Evolutionary conservation across 2,888 invertebrate species (phyloP).

Genomic region (Eupelmus urozonus): DNA sequence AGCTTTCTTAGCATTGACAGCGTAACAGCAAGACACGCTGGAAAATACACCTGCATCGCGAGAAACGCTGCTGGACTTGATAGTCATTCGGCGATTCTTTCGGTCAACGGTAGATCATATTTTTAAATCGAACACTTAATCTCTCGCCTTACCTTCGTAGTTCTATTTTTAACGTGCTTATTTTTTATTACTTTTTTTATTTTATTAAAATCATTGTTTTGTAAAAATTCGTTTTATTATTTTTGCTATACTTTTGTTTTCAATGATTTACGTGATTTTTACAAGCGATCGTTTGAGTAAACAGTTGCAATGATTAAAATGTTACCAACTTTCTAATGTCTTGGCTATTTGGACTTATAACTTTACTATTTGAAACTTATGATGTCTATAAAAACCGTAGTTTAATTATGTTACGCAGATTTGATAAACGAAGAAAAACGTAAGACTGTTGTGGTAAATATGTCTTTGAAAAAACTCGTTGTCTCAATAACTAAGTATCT

Average conservation of each 20-base stretch:
- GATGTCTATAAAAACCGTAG: conserved; percentile 2
- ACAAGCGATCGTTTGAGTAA: not conserved
- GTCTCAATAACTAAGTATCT: not conserved
- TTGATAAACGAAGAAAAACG: not conserved
- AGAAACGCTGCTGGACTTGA: conserved; percentile 83
- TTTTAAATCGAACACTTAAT: conserved; percentile 73
- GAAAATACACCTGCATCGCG: conserved; percentile 85
- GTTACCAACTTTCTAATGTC: not conserved
- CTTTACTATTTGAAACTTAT: not conserved
- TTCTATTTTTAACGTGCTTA: not conserved
- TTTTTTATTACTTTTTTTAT: conserved; percentile 6
- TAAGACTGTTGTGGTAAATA: conserved; percentile 17
- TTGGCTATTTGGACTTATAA: conserved; percentile 21
- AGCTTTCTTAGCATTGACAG: conserved; percentile 83
- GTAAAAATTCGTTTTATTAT: not conserved
- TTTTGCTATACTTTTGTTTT: conserved; percentile 3
- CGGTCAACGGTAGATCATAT: conserved; percentile 82
- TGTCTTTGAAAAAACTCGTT: not conserved
- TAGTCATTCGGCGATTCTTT: conserved; percentile 81
- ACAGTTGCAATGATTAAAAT: not conserved
- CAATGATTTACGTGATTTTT: not conserved
- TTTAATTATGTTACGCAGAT: not conserved
- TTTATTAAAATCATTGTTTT: not conserved
- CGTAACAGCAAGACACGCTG: conserved; percentile 83
- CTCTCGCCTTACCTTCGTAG: conserved; percentile 24